phyloP scores from a whole-genome alignment of 2,113 vertebrate genomes.

The Pimephales promelas region DNA sequence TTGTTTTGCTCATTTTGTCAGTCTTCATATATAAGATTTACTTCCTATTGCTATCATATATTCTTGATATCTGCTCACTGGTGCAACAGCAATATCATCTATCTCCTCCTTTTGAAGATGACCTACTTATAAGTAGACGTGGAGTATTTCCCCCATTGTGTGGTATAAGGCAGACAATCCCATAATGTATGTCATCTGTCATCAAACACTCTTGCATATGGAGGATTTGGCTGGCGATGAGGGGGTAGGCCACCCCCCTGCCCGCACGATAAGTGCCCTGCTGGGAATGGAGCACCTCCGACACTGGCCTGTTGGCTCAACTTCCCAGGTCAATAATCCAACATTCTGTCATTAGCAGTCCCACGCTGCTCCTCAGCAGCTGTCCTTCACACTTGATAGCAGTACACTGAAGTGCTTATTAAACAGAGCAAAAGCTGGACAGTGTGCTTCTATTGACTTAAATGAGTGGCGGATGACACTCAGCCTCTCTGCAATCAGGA shows the following conservation, averaged over 20 bases:
- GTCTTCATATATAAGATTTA: background rate
- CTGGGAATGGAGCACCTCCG: conserved; percentile 38
- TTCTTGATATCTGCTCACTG: background rate
- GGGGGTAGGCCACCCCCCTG: conserved; percentile 28
- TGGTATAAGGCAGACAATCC: conserved; percentile 25
- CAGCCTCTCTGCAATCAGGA: conserved; percentile 33
- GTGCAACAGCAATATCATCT: background rate
- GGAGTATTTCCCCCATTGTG: conserved; percentile 2
- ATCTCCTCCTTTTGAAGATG: conserved; percentile 15
- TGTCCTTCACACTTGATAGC: conserved; percentile 46
- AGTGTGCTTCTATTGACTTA: conserved; percentile 37
- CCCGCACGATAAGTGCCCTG: conserved; percentile 34
- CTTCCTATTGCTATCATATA: background rate
- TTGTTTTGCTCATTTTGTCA: background rate
- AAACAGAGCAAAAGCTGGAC: conserved; percentile 36
- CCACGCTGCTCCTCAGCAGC: conserved; percentile 40
- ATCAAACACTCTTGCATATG: conserved; percentile 31
- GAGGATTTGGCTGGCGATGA: conserved; percentile 21
- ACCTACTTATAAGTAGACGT: conserved; percentile 6
- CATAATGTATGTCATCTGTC: conserved; percentile 33
- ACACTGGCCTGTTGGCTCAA: conserved; percentile 45
- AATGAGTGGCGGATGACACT: conserved; percentile 24
- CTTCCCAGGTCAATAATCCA: conserved; percentile 39
- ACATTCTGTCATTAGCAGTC: conserved; percentile 37
- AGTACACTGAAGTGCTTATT: conserved; percentile 39